Base-by-base conservation (phyloP, 2,888 invertebrate species). In the Catotricha subobsoleta region DNA sequence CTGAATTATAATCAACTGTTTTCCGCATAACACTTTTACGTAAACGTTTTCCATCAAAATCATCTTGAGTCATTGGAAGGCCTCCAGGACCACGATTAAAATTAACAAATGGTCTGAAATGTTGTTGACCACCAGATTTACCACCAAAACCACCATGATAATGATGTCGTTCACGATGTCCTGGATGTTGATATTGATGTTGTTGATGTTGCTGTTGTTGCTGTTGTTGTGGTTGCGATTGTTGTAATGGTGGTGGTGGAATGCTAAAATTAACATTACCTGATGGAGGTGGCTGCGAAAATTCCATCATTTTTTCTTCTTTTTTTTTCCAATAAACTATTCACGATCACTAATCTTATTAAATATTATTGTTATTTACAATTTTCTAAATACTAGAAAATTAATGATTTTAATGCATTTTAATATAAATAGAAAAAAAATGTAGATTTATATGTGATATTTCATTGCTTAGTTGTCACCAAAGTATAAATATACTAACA, bases 1-100 rank as follows among this genome's bases (percentile, higher is more conserved):
- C 78, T 16, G 92, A 80, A 70, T 95, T 95, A 64, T 95, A 95
- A 67, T 97, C 97, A 41, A 97, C 92, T 25, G 95, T 97, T 68
- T 94, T 94, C 51, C 95, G 72, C 78, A 94, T 91, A 48, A 94
- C 88, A 50, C 92, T 90, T 67, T 95, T 95, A 54, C 95, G 69
- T 52, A 94, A 71, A 48, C 92, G 74, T 67, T 95, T 92, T 44
- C 94, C 95, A 70, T 95, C 94, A 59, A 91, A 92, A 63, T 91
- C 91, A 55, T 82, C 82, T 54, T 82, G 74, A 35, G 77, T 76
- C 77, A 78, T 78, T 44, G 68, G 68, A 18, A 63, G 59, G 18
- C 62, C 62, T 41, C 67, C 55, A 27, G 68, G 68, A 1, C 69
- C 69, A 12, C 63, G 53, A 31, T 57, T 58, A 41, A 62, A 62